Evolutionary conservation across 2,113 vertebrate species (phyloP).

Genomic region (Microcebus tavaratra): DNA sequence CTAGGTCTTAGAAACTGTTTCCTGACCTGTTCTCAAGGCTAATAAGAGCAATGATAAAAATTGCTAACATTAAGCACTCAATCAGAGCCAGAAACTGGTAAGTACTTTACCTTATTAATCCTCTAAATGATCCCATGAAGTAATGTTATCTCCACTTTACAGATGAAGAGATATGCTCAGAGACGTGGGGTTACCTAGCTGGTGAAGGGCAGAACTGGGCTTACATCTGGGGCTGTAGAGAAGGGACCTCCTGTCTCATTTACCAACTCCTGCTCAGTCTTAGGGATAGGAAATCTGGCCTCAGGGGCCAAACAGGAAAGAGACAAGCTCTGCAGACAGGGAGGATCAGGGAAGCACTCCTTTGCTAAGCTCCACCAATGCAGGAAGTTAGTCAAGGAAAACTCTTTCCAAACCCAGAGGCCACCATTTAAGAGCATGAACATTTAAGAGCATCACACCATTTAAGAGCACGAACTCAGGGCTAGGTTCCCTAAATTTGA

Average conservation of each 20-base stretch:
- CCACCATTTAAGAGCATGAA: background rate
- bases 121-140: constrained; percentile 30
- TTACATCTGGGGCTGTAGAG: background rate
- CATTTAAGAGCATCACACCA: background rate
- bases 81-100: constrained; percentile 45
- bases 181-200: background rate
- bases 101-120: constrained; percentile 4
- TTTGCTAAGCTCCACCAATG: background rate
- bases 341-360: background rate
- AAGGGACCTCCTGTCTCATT: background rate
- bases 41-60: constrained; percentile 22
- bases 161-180: constrained; percentile 23
- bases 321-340: background rate
- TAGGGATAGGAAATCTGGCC: background rate
- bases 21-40: constrained; percentile 41
- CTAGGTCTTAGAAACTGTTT: constrained; percentile 38
- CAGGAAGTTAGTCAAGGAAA: background rate
- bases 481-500: background rate
- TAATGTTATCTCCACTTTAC: background rate
- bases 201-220: background rate
- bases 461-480: background rate
- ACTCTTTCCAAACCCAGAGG: background rate
- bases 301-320: background rate
- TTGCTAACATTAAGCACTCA: constrained; percentile 44
- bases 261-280: background rate